Conservation (phyloP, 2,888 invertebrate genomes). For the Itoplectis maculator region DNA sequence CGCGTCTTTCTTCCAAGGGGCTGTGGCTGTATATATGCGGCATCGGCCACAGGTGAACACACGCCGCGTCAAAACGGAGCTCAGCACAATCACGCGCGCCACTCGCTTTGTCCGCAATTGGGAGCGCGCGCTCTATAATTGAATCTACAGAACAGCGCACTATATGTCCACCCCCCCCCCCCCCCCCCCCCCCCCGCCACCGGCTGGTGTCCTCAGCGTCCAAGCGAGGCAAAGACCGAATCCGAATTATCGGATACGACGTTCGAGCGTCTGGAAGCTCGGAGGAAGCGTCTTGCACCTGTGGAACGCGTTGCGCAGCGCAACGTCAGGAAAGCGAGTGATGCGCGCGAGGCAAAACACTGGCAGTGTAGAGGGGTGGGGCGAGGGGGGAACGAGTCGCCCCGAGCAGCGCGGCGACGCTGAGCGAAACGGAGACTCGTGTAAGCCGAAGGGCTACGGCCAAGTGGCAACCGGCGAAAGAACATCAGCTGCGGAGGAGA, state of each 20-base stretch:
- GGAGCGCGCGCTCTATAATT: slow-evolving; percentile 37
- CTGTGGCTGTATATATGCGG: no score
- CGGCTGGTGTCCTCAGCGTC: neutral
- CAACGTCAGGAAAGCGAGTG: slow-evolving; percentile 4
- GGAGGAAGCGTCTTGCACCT: slow-evolving; percentile 36
- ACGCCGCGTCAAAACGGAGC: neutral
- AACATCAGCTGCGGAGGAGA: slow-evolving; percentile 55
- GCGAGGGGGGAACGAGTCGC: neutral
- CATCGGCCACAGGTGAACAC: slow-evolving; percentile 22
- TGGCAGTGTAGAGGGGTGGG: neutral
- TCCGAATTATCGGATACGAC: slow-evolving; percentile 32
- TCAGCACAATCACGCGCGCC: slow-evolving; percentile 13
- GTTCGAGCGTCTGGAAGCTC: neutral
- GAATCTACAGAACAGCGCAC: slow-evolving; percentile 24
- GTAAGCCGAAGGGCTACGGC: slow-evolving; percentile 29
- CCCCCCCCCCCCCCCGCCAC: neutral
- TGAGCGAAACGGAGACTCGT: slow-evolving; percentile 22
- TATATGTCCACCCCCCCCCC: neutral
- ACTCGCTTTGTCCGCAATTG: slow-evolving; percentile 27
- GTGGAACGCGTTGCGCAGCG: slow-evolving; percentile 40
- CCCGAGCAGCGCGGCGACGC: neutral
- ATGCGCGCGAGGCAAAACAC: neutral
- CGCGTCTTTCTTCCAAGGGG: slow-evolving; percentile 31
- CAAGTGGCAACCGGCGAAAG: slow-evolving; percentile 50
- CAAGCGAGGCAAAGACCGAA: slow-evolving; percentile 25